These are phyloP conservation scores for Nothura maculosa DNA, from an alignment of 2,797 vertebrate species.

Conservation along the genomic window DNA sequence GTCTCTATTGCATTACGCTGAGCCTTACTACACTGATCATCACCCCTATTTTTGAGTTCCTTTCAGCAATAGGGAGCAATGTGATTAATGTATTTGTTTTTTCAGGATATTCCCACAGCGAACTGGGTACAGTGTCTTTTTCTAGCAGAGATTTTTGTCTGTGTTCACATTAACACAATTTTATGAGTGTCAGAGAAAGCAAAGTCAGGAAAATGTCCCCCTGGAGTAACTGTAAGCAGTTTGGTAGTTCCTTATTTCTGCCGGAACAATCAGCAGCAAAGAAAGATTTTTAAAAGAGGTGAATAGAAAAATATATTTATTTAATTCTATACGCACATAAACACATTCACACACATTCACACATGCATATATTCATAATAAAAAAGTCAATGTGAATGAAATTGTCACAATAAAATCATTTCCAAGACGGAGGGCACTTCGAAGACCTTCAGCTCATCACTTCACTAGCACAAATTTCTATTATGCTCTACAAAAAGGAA, in stretches of 20 bases:
- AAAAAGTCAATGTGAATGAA: not conserved
- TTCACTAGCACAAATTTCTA: not conserved
- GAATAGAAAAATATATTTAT: not conserved
- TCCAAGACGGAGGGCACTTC: not conserved
- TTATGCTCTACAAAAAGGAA: not conserved
- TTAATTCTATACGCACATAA: not conserved
- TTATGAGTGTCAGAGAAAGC: not conserved
- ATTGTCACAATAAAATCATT: not conserved
- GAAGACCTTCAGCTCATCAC: not conserved
- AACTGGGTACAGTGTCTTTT: not conserved
- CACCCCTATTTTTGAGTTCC: not conserved
- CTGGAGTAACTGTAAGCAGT: not conserved
- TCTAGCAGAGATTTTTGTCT: constrained; percentile 11
- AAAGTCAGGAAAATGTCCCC: not conserved
- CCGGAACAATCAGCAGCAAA: not conserved
- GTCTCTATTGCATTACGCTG: not conserved
- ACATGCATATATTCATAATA: not conserved
- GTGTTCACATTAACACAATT: not conserved
- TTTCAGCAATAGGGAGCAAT: not conserved
- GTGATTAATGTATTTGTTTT: not conserved
- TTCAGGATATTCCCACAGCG: not conserved
- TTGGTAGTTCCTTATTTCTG: not conserved
- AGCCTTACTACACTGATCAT: not conserved
- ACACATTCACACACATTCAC: not conserved
- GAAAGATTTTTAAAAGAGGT: not conserved